phyloP scores from a whole-genome alignment of 1,140 invertebrate species.

The Platyura marginata region DNA sequence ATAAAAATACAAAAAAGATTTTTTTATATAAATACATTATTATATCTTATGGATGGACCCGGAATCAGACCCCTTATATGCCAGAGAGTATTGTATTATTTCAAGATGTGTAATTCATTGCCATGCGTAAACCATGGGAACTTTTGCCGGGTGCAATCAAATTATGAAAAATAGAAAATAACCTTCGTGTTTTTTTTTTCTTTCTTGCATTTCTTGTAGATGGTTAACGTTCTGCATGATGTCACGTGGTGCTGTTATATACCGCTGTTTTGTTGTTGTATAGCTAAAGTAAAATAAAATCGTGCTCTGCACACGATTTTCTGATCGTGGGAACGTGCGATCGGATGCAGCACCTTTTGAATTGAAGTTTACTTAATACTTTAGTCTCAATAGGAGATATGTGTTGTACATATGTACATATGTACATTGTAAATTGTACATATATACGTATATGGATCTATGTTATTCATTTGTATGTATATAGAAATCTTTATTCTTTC shows the following conservation, averaged over 20 bases:
- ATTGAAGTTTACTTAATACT: background rate
- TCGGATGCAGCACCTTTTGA: background rate
- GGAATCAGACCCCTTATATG: background rate
- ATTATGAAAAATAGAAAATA: background rate
- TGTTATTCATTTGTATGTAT: too few relatives aligned
- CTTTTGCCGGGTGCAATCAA: background rate
- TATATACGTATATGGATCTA: too few relatives aligned
- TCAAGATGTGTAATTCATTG: too few relatives aligned
- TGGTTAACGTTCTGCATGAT: background rate
- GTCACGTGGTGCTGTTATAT: background rate
- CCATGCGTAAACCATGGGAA: background rate
- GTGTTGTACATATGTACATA: background rate
- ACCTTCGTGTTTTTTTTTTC: background rate
- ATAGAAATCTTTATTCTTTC: too few relatives aligned
- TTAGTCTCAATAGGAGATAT: background rate
- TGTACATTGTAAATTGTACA: too few relatives aligned
- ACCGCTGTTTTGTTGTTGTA: background rate
- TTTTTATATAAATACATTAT: background rate
- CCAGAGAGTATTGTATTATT: too few relatives aligned
- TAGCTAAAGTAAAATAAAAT: background rate
- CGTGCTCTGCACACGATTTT: slow-evolving; percentile 1
- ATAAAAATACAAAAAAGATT: too few relatives aligned
- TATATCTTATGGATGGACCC: background rate
- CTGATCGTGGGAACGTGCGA: background rate
- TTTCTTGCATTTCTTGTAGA: background rate